Conservation (phyloP, 2,113 vertebrate species). For the Clarias gariepinus region DNA sequence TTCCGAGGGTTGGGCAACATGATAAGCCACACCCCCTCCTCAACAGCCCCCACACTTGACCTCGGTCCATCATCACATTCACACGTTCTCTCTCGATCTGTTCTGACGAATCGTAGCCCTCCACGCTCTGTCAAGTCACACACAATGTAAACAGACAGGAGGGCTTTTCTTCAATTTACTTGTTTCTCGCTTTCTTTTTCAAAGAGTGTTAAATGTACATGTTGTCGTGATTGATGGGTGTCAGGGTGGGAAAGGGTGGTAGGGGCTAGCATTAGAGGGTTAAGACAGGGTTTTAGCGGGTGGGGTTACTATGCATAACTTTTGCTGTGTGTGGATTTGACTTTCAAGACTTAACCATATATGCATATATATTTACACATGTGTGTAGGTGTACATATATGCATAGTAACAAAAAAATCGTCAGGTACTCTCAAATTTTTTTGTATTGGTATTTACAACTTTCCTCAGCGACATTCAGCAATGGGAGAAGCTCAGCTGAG, state of each 20-base stretch:
- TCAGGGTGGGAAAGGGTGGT: constrained; percentile 62
- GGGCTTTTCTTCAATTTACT: constrained; percentile 62
- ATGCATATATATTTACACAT: constrained; percentile 74
- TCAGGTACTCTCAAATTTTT: constrained; percentile 91
- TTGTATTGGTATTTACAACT: constrained; percentile 96
- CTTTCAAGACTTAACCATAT: constrained; percentile 67
- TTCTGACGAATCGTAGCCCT: constrained; percentile 48
- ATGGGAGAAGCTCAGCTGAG: constrained; percentile 79
- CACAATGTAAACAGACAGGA: constrained; percentile 63
- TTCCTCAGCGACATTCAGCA: constrained; percentile 94
- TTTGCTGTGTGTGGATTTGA: constrained; percentile 87
- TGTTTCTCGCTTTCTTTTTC: constrained; percentile 71
- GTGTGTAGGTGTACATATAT: constrained; percentile 70
- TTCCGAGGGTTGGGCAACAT: constrained; percentile 99
- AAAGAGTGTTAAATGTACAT: constrained; percentile 92
- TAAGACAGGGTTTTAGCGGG: constrained; percentile 61
- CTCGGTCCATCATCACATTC: constrained; percentile 51
- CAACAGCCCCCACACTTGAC: constrained; percentile 48
- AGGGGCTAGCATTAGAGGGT: constrained; percentile 40
- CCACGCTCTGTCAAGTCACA: constrained; percentile 60
- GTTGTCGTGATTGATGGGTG: constrained; percentile 80
- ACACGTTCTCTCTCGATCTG: constrained; percentile 23
- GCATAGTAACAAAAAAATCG: constrained; percentile 79
- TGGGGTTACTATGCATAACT: constrained; percentile 94
- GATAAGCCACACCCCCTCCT: constrained; percentile 70